Percentiles rank a stretch among this genome's conserved stretches.
phyloP scores from a whole-genome alignment of 2,888 invertebrate genomes.

The Sturmia bella region DNA sequence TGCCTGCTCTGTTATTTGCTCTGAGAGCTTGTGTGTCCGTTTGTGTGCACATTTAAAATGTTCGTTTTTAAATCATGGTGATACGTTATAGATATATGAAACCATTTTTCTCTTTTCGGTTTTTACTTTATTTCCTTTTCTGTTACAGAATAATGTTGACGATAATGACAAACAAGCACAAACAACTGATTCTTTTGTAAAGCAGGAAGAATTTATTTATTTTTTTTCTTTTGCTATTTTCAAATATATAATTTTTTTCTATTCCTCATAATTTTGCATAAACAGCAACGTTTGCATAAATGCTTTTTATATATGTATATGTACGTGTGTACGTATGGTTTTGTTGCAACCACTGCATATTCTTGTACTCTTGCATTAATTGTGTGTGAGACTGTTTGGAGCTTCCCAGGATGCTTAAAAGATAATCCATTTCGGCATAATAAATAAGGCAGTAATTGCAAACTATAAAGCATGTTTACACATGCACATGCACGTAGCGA shows the following conservation, averaged over 20 bases:
- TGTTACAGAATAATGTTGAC: conserved; percentile 61
- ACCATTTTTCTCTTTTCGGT: conserved; percentile 28
- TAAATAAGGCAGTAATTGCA: conserved; percentile 78
- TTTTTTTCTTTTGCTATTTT: not conserved
- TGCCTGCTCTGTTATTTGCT: too few relatives aligned
- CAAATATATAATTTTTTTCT: conserved; percentile 17
- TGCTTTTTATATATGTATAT: conserved; percentile 52
- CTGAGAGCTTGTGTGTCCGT: not conserved
- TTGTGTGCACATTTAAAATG: conserved; percentile 2
- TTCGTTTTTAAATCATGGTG: conserved; percentile 46
- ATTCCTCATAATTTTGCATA: conserved; percentile 71
- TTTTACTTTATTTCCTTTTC: conserved; percentile 35
- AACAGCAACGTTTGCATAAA: conserved; percentile 77
- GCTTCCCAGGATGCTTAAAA: conserved; percentile 74
- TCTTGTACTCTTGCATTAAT: conserved; percentile 46
- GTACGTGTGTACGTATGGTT: too few relatives aligned
- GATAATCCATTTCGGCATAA: conserved; percentile 79
- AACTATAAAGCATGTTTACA: conserved; percentile 68
- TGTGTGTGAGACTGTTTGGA: conserved; percentile 16
- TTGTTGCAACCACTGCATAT: conserved; percentile 40
- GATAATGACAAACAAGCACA: conserved; percentile 71
- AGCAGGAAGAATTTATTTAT: conserved; percentile 10
- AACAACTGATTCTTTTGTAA: conserved; percentile 63
- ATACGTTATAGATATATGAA: conserved; percentile 54
- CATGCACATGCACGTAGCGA: conserved; percentile 2